phyloP scores from a whole-genome alignment of 2,888 invertebrate species.

The Gnatocerus cornutus region DNA sequence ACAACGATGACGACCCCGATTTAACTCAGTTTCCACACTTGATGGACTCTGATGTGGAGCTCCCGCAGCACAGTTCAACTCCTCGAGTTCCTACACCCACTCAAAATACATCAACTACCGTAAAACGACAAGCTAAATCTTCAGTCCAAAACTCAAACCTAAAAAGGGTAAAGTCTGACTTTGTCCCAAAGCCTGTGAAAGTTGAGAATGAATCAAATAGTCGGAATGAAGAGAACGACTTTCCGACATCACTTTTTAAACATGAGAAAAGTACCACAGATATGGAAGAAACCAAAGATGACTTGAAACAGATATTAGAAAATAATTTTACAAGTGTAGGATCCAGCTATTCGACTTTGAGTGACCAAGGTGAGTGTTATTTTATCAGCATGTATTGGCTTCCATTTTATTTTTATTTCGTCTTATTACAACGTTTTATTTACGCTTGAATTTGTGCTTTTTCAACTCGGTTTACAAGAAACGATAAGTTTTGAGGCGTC shows the following conservation, averaged over 20 bases:
- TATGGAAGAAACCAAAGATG: slow-evolving; percentile 56
- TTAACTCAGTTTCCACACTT: slow-evolving; percentile 63
- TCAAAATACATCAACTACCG: slow-evolving; percentile 36
- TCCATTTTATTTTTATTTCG: slow-evolving; percentile 15
- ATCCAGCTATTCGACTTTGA: slow-evolving; percentile 49
- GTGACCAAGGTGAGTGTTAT: slow-evolving; percentile 57
- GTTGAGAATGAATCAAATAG: slow-evolving; percentile 26
- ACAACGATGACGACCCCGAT: slow-evolving; percentile 64
- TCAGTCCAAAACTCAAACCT: slow-evolving; percentile 51
- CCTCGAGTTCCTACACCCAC: slow-evolving; percentile 42
- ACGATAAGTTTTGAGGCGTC: slow-evolving; percentile 44
- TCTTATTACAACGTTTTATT: neutral
- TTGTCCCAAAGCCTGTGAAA: slow-evolving; percentile 17
- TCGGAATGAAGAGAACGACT: slow-evolving; percentile 54
- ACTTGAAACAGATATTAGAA: slow-evolving; percentile 51
- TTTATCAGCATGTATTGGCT: slow-evolving; percentile 38
- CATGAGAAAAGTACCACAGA: slow-evolving; percentile 49
- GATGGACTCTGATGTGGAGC: slow-evolving; percentile 63
- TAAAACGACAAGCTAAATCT: slow-evolving; percentile 58
- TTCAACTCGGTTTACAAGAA: slow-evolving; percentile 28
- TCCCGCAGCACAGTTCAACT: slow-evolving; percentile 53
- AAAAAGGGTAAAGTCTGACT: slow-evolving; percentile 59
- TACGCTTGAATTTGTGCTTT: slow-evolving; percentile 33
- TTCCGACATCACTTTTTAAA: slow-evolving; percentile 51
- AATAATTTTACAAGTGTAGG: slow-evolving; percentile 49